phyloP scores from a whole-genome alignment of 1,140 invertebrate genomes.

The Mycetomoellerius zeteki region DNA sequence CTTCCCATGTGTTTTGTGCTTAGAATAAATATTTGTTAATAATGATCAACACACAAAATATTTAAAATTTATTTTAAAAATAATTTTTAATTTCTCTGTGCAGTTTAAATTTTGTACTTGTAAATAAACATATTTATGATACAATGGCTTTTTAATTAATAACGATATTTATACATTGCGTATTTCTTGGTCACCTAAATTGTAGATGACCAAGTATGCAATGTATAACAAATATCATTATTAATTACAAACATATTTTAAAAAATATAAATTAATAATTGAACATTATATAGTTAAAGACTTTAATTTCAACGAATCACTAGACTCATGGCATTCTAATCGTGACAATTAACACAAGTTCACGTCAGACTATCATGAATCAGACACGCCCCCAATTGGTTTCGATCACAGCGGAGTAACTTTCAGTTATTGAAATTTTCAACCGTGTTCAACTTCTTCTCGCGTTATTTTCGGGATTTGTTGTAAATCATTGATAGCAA shows the following conservation, averaged over 20 bases:
- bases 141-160: too few relatives aligned
- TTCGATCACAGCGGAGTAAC: slow-evolving; percentile 43
- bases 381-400: slow-evolving; percentile 66
- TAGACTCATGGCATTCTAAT: slow-evolving; percentile 5
- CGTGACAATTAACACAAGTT: slow-evolving; percentile 49
- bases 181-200: too few relatives aligned
- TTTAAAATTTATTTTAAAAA: neutral
- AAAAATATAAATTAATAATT: too few relatives aligned
- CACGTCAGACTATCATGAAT: slow-evolving; percentile 29
- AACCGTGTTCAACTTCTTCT: neutral
- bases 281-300: too few relatives aligned
- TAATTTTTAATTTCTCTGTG: neutral
- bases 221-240: too few relatives aligned
- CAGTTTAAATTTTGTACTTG: too few relatives aligned
- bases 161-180: too few relatives aligned
- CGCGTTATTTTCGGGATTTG: neutral
- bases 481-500: neutral
- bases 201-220: too few relatives aligned
- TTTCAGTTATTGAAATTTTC: neutral
- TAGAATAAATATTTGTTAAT: slow-evolving; percentile 27
- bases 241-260: too few relatives aligned
- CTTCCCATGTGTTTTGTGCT: neutral
- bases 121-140: too few relatives aligned
- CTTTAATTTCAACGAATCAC: neutral
- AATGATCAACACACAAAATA: neutral